Evolutionary conservation across 2,113 vertebrate genomes (phyloP).

Genomic region (Leucoraja erinaceus): DNA sequence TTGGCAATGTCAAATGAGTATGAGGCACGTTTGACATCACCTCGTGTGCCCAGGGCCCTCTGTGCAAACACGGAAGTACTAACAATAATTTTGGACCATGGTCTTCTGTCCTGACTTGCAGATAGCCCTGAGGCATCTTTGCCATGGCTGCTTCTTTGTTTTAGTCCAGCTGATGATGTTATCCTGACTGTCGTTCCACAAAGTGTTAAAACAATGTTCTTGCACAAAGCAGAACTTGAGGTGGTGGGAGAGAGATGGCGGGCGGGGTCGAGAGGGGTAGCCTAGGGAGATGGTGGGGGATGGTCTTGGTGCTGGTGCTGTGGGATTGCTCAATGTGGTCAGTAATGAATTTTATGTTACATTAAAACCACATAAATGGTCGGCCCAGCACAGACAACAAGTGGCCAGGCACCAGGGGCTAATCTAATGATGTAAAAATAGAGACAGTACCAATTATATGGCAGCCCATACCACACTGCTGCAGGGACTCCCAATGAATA

Average conservation of each 20-base stretch:
- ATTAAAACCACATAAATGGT: slow-evolving; percentile 88
- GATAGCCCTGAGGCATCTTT: too few species aligned
- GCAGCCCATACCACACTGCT: slow-evolving; percentile 83
- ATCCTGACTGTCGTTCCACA: neutral
- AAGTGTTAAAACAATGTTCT: neutral
- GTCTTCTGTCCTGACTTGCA: too few species aligned
- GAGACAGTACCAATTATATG: slow-evolving; percentile 87
- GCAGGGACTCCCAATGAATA: slow-evolving; percentile 87
- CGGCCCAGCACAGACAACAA: slow-evolving; percentile 88
- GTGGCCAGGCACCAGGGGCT: slow-evolving; percentile 89
- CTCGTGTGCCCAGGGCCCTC: too few species aligned
- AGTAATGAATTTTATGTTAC: slow-evolving; percentile 99
- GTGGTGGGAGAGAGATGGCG: neutral
- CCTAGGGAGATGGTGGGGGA: neutral
- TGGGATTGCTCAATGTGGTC: slow-evolving; percentile 69
- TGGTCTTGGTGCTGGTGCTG: neutral
- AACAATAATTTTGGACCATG: too few species aligned
- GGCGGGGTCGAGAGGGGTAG: neutral
- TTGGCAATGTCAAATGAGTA: too few species aligned
- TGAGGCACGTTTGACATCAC: too few species aligned
- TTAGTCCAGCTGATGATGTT: neutral
- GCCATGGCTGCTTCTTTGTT: neutral
- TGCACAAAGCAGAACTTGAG: neutral
- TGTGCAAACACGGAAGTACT: too few species aligned
- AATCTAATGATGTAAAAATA: slow-evolving; percentile 98